Percentiles rank a stretch among this genome's conserved stretches.
phyloP scores from a whole-genome alignment of 92 coral and sea anemone species.

The Micromussa lordhowensis region DNA sequence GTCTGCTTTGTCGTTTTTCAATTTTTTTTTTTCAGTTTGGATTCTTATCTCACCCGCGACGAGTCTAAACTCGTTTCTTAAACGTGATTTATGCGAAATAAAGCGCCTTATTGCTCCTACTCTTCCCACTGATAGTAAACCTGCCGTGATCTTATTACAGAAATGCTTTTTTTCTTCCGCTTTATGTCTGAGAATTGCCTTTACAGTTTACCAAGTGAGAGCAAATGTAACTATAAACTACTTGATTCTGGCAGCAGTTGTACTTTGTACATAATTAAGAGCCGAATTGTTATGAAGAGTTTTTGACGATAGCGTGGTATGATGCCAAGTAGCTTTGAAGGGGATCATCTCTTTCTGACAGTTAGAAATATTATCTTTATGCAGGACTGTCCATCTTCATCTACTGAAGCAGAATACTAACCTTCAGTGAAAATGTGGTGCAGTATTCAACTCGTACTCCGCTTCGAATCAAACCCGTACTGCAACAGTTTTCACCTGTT shows the following conservation, averaged over 20 bases:
- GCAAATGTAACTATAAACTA: slow-evolving; percentile 6
- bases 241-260: slow-evolving; percentile 10
- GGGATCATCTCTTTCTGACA: slow-evolving; percentile 43
- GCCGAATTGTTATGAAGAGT: slow-evolving; percentile 28
- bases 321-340: slow-evolving; percentile 49
- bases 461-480: neutral
- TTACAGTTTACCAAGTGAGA: neutral
- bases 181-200: neutral
- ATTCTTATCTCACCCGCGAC: slow-evolving; percentile 7
- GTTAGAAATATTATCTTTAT: slow-evolving; percentile 13
- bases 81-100: neutral
- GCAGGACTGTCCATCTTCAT: slow-evolving; percentile 8
- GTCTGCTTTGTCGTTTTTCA: neutral
- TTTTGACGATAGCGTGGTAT: slow-evolving; percentile 31
- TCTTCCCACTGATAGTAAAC: neutral
- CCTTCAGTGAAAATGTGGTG: neutral
- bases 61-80: neutral
- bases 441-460: neutral
- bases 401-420: neutral
- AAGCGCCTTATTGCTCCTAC: slow-evolving; percentile 15
- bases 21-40: neutral
- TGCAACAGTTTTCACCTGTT: neutral
- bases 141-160: neutral
- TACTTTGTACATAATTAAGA: slow-evolving; percentile 5
- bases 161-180: neutral